Conservation (phyloP, 2,888 invertebrate species). For the Pheosia gnoma region DNA sequence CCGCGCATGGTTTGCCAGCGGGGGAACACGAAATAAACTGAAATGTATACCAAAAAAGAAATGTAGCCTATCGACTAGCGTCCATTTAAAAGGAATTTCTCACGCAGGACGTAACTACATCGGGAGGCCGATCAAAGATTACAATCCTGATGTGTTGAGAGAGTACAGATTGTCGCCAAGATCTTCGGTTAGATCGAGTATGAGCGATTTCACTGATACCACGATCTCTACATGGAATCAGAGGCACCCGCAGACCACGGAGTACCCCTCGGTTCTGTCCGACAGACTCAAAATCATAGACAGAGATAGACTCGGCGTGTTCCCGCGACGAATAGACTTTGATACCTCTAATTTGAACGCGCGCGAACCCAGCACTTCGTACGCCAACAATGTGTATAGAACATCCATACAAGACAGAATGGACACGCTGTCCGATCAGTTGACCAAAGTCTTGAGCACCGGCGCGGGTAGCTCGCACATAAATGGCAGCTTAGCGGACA, state of each 20-base stretch:
- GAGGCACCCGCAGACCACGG: constrained; percentile 60
- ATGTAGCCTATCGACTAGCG: constrained; percentile 30
- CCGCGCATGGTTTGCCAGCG: constrained; percentile 62
- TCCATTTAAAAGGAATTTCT: constrained; percentile 44
- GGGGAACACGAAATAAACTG: constrained; percentile 77
- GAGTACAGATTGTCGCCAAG: constrained; percentile 71
- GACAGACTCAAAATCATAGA: constrained; percentile 70
- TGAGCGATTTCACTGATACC: constrained; percentile 81
- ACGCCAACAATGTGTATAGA: constrained; percentile 65
- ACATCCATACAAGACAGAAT: constrained; percentile 65
- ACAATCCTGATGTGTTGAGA: constrained; percentile 73
- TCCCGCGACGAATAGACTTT: constrained; percentile 73
- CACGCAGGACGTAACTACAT: constrained; percentile 71
- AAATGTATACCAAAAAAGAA: constrained; percentile 67
- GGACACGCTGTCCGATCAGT: constrained; percentile 71
- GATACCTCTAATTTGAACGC: constrained; percentile 63
- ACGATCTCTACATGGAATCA: constrained; percentile 80
- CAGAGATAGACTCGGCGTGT: constrained; percentile 61
- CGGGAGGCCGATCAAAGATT: constrained; percentile 77
- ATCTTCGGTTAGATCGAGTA: constrained; percentile 75
- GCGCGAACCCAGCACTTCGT: constrained; percentile 68
- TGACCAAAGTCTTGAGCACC: constrained; percentile 74
- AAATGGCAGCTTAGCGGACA: constrained; percentile 77
- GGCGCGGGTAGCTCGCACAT: constrained; percentile 78
- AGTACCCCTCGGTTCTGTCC: constrained; percentile 76